Conservation (phyloP, 2,113 vertebrate genomes). For the Danio rerio region DNA sequence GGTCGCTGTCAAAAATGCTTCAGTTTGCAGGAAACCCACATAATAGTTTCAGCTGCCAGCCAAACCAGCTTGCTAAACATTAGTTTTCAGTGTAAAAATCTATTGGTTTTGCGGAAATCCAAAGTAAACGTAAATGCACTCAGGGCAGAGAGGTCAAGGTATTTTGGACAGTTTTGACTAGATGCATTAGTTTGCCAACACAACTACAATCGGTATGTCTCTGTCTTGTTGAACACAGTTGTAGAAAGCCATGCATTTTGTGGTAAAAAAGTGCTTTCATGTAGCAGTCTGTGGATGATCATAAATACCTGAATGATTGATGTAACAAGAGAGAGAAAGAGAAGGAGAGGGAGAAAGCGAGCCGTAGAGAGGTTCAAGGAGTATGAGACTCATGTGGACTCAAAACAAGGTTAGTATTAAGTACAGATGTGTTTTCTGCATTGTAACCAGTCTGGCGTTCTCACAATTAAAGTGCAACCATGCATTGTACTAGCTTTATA, state of each 20-base stretch:
- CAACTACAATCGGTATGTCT: slow-evolving; percentile 28
- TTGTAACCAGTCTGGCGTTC: not conserved
- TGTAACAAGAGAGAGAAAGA: slow-evolving; percentile 24
- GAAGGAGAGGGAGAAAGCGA: slow-evolving; percentile 1
- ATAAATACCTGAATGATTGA: slow-evolving; percentile 43
- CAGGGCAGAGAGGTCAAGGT: slow-evolving; percentile 27
- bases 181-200: slow-evolving; percentile 47
- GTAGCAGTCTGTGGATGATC: slow-evolving; percentile 47
- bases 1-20: slow-evolving; percentile 35
- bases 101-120: slow-evolving; percentile 48
- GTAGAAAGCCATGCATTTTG: slow-evolving; percentile 32
- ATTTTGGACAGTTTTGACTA: slow-evolving; percentile 59
- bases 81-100: slow-evolving; percentile 43
- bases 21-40: slow-evolving; percentile 45
- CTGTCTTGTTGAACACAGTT: slow-evolving; percentile 26
- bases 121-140: slow-evolving; percentile 48
- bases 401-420: slow-evolving; percentile 39
- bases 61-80: slow-evolving; percentile 52
- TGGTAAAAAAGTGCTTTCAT: slow-evolving; percentile 51
- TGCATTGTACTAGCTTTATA: not conserved
- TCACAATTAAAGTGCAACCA: not conserved
- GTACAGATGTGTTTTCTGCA: slow-evolving; percentile 9
- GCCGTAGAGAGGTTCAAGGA: slow-evolving; percentile 29
- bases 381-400: slow-evolving; percentile 31
- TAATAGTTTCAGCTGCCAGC: slow-evolving; percentile 41